Percentiles rank a stretch among this genome's conserved stretches.
These are phyloP conservation scores for Ammodytes dubius DNA, from an alignment of 2,113 vertebrate genomes.

Conservation along the genomic window DNA sequence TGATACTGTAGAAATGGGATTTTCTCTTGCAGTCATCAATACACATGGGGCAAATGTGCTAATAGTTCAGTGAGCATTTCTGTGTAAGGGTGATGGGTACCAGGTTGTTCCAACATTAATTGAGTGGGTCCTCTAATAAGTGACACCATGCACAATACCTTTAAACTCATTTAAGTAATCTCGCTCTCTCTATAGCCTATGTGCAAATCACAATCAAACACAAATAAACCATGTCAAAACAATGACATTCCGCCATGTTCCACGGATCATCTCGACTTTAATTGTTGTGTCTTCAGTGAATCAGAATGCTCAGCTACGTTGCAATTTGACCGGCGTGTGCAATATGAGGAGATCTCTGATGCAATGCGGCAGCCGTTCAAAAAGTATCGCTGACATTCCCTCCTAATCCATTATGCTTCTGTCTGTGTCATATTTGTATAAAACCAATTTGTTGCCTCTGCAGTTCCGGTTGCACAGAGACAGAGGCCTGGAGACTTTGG, in stretches of 20 bases:
- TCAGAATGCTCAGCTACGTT: conserved; percentile 25
- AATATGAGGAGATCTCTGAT: conserved; percentile 26
- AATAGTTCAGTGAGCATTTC: conserved; percentile 3
- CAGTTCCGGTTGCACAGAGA: conserved; percentile 15
- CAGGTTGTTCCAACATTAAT: not conserved
- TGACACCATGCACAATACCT: not conserved
- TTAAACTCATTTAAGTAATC: not conserved
- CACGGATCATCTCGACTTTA: conserved; percentile 6
- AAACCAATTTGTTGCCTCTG: conserved; percentile 42
- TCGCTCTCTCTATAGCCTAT: too few species aligned
- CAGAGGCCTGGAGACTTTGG: conserved; percentile 37
- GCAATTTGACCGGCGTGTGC: conserved; percentile 8
- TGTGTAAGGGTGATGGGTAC: not conserved
- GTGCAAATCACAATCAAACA: not conserved
- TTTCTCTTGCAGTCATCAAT: not conserved
- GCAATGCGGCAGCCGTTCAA: conserved; percentile 16
- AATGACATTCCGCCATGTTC: not conserved
- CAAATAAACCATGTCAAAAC: not conserved
- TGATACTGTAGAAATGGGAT: not conserved
- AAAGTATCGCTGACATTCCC: not conserved
- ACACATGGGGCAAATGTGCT: not conserved
- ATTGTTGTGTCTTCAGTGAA: not conserved
- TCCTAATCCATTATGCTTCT: conserved; percentile 39
- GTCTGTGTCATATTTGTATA: conserved; percentile 59
- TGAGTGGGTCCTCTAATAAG: not conserved